Base-by-base conservation (phyloP, 1,140 invertebrate genomes). In the Drosophila triauraria region DNA sequence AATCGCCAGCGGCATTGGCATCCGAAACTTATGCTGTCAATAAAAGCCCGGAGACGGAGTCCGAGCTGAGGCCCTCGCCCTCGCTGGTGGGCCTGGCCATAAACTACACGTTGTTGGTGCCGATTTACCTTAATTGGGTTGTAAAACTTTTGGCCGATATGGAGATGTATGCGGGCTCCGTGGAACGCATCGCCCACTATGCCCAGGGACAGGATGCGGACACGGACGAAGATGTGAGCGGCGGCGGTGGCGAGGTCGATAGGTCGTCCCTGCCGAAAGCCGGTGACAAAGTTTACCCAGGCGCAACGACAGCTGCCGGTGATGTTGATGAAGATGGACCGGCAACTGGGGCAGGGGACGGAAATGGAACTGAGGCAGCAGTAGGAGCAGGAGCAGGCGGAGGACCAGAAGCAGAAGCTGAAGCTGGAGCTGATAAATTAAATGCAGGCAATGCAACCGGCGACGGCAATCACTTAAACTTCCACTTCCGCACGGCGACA, bases 81-180 rank as follows among this genome's bases (percentile, higher is more conserved):
- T 94, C 95, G 13, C 91, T 95, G 62, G 95, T 96, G 35, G 96
- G 96, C 4, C 92, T 97, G 61, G 96, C 96, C 38, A 96, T 97
- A 74, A 96, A 96, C 82, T 97, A 97, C 92, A 95, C 96, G n/a
- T 94, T 97, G 20, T 93, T 97, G 56, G 94, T 97, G 64, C 96
- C 96, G 17, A 95, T 96, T 78, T 97, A 97, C 93, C 94, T 97
- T 44, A 97, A 96, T 82, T 97, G 96, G 95, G 95, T 97, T 50
- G 96, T 97, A 61, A 96, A 96, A 92, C 96, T 96, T 92, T 94
- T 96, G 60, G 95, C 96, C 5, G 96, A 97, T 87, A 95, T 96
- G 72, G 96, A 97, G 92, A 96, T 96, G 94, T 96, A 96, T 85
- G 95, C 97, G 93, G 95, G 95, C 38, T 95, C 96, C 13, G 96